Percentiles rank a stretch among this genome's conserved stretches.
These are phyloP conservation scores for Phylloscopus whistleri DNA, from an alignment of 2,113 vertebrate genomes.

Conservation along the genomic window DNA sequence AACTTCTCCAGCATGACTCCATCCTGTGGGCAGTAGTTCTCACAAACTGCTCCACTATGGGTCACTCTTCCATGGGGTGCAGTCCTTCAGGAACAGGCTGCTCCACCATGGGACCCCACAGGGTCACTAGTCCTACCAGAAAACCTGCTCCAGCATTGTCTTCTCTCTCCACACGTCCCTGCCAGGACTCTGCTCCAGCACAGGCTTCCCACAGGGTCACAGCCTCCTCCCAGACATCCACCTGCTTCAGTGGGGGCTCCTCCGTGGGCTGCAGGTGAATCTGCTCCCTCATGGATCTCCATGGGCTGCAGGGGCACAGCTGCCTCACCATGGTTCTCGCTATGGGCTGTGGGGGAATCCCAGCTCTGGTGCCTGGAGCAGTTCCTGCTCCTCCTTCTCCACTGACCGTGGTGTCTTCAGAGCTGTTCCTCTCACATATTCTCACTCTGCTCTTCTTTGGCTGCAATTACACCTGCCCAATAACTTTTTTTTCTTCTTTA, in stretches of 20 bases:
- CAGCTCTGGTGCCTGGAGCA: not conserved
- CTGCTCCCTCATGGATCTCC: not conserved
- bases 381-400: not conserved
- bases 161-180: not conserved
- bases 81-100: not conserved
- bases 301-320: too few species aligned
- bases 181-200: not conserved
- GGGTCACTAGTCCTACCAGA: not conserved
- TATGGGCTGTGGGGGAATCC: not conserved
- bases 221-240: not conserved
- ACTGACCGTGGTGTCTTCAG: not conserved
- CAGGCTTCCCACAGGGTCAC: not conserved
- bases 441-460: not conserved
- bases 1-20: not conserved
- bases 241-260: not conserved
- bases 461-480: not conserved
- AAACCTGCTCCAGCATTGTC: not conserved
- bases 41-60: not conserved
- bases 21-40: not conserved
- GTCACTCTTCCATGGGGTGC: not conserved
- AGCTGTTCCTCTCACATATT: not conserved
- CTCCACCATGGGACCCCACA: accelerated
- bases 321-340: too few species aligned
- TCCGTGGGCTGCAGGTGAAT: not conserved
- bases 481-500: not conserved